Percentiles rank a stretch among this genome's conserved stretches.
These are phyloP conservation scores for Pristionchus fissidentatus DNA, from an alignment of 2,888 invertebrate species.

Conservation along the genomic window DNA sequence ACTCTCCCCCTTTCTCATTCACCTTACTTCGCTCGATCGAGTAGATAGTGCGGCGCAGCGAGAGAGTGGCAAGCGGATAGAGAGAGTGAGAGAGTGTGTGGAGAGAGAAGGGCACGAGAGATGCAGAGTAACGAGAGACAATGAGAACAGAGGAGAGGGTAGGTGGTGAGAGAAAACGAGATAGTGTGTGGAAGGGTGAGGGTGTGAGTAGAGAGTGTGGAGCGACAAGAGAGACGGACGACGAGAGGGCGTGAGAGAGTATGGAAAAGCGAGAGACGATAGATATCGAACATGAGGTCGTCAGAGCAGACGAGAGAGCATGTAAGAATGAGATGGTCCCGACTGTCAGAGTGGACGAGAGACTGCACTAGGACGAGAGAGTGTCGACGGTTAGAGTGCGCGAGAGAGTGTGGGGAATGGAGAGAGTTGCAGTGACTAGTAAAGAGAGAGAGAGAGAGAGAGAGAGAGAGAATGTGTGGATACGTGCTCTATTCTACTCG, in stretches of 20 bases:
- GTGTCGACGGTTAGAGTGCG: not conserved
- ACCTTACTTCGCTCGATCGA: slow-evolving; percentile 25
- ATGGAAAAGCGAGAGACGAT: not conserved
- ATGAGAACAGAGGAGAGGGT: not conserved
- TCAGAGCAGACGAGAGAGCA: not conserved
- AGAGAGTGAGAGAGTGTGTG: slow-evolving; percentile 3
- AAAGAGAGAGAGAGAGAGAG: not conserved
- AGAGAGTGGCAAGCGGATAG: not conserved
- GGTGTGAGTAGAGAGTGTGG: not conserved
- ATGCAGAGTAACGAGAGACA: not conserved
- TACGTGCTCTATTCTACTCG: no score
- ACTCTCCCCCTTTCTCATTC: slow-evolving; percentile 31
- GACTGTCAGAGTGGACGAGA: not conserved
- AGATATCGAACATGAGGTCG: slow-evolving; percentile 11
- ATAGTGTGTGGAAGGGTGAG: not conserved
- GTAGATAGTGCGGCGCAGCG: not conserved
- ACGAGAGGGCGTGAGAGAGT: not conserved
- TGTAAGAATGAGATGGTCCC: not conserved
- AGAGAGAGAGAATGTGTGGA: not conserved
- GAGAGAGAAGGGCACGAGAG: not conserved
- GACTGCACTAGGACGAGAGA: not conserved
- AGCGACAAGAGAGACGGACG: not conserved
- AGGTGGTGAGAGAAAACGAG: not conserved
- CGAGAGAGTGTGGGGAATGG: not conserved
- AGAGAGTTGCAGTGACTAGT: no score